Percentiles rank a stretch among this genome's conserved stretches.
Evolutionary conservation across 2,113 vertebrate genomes (phyloP).

Genomic region (Microcebus jonahi): DNA sequence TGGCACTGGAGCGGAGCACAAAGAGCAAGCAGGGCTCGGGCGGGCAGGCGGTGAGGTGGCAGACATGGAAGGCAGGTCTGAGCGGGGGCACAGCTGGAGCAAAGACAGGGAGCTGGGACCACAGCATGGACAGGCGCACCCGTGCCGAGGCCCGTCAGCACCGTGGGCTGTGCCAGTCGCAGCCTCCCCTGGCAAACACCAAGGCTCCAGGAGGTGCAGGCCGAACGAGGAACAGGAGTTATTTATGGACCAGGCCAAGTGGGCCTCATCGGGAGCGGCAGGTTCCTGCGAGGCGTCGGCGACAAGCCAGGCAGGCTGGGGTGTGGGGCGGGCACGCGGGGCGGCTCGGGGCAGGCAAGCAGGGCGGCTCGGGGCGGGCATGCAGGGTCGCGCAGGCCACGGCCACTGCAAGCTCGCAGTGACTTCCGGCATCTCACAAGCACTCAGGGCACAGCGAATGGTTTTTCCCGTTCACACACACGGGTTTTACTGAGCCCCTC

Average conservation of each 20-base stretch:
- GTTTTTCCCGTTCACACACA: accelerated
- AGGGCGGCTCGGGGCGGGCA: background rate
- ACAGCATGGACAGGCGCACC: background rate
- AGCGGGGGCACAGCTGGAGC: background rate
- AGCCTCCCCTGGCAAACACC: background rate
- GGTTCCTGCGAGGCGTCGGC: background rate
- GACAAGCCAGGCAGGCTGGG: background rate
- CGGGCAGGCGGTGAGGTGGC: accelerated
- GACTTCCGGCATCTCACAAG: accelerated
- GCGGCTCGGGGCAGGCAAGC: accelerated
- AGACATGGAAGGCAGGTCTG: background rate
- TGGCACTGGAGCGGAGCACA: background rate
- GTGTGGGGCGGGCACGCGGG: accelerated
- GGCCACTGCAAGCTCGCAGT: accelerated
- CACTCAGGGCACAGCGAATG: accelerated
- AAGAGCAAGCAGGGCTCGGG: background rate
- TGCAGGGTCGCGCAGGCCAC: accelerated
- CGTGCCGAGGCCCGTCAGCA: accelerated
- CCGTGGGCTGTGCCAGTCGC: background rate
- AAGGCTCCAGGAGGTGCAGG: accelerated
- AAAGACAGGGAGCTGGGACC: background rate
- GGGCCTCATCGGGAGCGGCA: too few relatives aligned
- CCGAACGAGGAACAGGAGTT: background rate
- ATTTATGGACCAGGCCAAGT: background rate
- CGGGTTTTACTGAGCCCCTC: background rate